Evolutionary conservation across 2,113 vertebrate genomes (phyloP), one percentile per base, ranked within the genome.

Genomic region (Seriola rivoliana): DNA sequence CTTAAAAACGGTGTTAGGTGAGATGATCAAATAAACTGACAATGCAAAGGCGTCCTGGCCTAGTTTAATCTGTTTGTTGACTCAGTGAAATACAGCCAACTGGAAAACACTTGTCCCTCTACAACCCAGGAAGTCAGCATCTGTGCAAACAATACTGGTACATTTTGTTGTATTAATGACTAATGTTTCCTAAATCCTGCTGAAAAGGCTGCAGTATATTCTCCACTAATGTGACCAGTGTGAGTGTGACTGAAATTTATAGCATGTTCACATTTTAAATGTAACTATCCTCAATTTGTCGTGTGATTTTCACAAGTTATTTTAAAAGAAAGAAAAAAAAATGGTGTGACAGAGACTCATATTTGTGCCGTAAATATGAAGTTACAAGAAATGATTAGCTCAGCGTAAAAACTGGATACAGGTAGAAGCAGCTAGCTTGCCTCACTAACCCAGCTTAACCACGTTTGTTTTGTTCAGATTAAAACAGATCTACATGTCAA

Each of bases 11-110:
- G 78, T 38, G 80, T 86, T 63, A 68, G 75, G 74, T 80, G 83
- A 79, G 75, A 75, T 86, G 85, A 63, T 87, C 83, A 92, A 89
- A 91, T 91, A 91, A 89, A 92, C 87, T 29, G 63, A 82, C 75
- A 67, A 64, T 57, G 48, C 38, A 76, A 69, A 88, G 74, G 65
- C 63, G 5, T 76, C 57, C 52, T 65, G 78, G 78, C 23, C 67
- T 48, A 65, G 73, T 81, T 84, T 34, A 68, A 71, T 71, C 63
- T 87, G 80, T 92, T 91, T 87, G 88, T 90, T 92, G 92, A 90
- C 69, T 82, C 83, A 93, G 73, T 70, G 60, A 74, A 88, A 85
- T n/a, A 67, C 67, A 63, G 78, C 86, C 86, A 81, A 84, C 2
- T 83, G 87, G 87, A 83, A 85, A 91, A 89, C 84, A 85, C 81